phyloP scores from a whole-genome alignment of 2,113 vertebrate genomes.

The crab-eating macaque (Macaca fascicularis) region DNA sequence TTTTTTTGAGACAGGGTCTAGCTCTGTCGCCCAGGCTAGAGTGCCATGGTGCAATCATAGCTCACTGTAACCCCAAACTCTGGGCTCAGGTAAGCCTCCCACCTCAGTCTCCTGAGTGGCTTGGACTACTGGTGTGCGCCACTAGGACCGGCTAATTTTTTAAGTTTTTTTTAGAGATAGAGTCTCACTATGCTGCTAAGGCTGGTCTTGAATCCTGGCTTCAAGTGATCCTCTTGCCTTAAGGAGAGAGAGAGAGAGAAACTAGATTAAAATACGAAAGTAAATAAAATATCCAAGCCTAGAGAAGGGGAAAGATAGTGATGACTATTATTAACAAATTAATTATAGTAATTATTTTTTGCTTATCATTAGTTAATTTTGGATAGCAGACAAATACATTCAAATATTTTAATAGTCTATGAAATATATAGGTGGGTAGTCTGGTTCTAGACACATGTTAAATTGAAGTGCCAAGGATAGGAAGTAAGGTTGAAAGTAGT shows the following conservation, averaged over 20 bases:
- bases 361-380: background rate
- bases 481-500: background rate
- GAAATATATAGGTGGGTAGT: background rate
- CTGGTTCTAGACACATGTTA: background rate
- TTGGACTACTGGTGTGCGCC: too few relatives aligned
- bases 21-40: too few relatives aligned
- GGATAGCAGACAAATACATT: background rate
- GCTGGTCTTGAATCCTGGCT: too few relatives aligned
- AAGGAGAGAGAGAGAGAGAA: background rate
- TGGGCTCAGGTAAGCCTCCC: too few relatives aligned
- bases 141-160: too few relatives aligned
- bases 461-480: background rate
- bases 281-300: background rate
- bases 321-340: background rate
- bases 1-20: too few relatives aligned
- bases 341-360: constrained; percentile 12
- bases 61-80: too few relatives aligned
- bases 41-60: too few relatives aligned
- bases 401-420: background rate
- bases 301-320: background rate
- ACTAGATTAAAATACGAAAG: constrained; percentile 24
- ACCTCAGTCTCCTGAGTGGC: too few relatives aligned
- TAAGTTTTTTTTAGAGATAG: too few relatives aligned
- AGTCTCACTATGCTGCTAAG: too few relatives aligned
- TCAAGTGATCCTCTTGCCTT: too few relatives aligned